Percentiles rank a stretch among this genome's conserved stretches.
These are phyloP conservation scores for Eristalis intricaria DNA, from an alignment of 2,888 invertebrate genomes.

Conservation along the genomic window DNA sequence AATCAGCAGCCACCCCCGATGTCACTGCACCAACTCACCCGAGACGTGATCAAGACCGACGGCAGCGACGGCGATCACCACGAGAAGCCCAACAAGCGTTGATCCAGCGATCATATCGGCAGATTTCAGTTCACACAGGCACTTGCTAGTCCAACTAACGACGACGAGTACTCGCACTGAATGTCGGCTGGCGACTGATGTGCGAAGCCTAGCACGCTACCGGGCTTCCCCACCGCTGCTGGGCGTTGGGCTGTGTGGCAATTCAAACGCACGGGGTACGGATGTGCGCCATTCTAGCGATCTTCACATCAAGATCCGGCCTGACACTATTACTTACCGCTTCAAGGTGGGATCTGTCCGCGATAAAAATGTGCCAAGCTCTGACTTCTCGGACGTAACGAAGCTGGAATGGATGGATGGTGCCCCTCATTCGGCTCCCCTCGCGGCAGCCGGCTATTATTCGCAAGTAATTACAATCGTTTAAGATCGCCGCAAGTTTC, in stretches of 20 bases:
- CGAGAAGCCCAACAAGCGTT: slow-evolving; percentile 30
- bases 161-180: slow-evolving; percentile 35
- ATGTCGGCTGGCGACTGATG: slow-evolving; percentile 55
- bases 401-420: slow-evolving; percentile 41
- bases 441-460: slow-evolving; percentile 59
- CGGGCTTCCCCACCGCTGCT: slow-evolving; percentile 10
- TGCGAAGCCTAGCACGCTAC: slow-evolving; percentile 17
- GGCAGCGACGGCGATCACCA: slow-evolving; percentile 38
- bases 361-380: slow-evolving; percentile 40
- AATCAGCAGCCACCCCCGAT: slow-evolving; percentile 70
- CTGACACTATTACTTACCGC: slow-evolving; percentile 66
- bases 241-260: background rate
- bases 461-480: slow-evolving; percentile 63
- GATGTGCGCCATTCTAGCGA: slow-evolving; percentile 57
- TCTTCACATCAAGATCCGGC: slow-evolving; percentile 66
- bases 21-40: slow-evolving; percentile 47
- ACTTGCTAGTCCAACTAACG: slow-evolving; percentile 21
- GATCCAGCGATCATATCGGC: slow-evolving; percentile 53
- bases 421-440: slow-evolving; percentile 39
- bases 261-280: slow-evolving; percentile 47
- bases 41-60: slow-evolving; percentile 34
- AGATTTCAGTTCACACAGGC: background rate
- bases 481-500: slow-evolving; percentile 57
- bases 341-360: slow-evolving; percentile 63
- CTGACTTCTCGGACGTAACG: slow-evolving; percentile 31